A percentile compares a stretch with the other conserved stretches of the same genome.
Evolutionary conservation across 2,113 vertebrate genomes (phyloP).

Genomic region (Erythrocercus mccallii): DNA sequence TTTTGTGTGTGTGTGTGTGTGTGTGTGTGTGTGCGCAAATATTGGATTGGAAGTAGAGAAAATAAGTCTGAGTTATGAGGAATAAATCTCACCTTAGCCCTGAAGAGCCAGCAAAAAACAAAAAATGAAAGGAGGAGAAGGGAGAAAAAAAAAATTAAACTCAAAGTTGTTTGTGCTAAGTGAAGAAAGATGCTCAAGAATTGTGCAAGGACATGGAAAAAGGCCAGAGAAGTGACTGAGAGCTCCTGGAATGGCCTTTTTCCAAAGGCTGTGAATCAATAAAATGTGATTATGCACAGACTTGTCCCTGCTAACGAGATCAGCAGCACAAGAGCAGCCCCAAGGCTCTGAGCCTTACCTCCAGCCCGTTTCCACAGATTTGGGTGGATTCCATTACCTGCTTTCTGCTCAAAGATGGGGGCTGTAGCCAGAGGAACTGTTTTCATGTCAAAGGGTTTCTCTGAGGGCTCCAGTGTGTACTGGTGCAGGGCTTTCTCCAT

Average conservation of each 20-base stretch:
- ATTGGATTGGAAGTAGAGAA: background rate
- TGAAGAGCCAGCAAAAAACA: rapidly evolving
- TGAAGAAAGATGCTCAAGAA: background rate
- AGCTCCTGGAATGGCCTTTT: background rate
- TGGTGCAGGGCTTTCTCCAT: slow-evolving; percentile 96
- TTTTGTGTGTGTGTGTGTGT: no score
- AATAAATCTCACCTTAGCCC: background rate
- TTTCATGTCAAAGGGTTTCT: slow-evolving; percentile 95
- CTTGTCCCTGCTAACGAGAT: background rate
- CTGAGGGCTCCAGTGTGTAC: slow-evolving; percentile 91
- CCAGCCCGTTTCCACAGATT: rapidly evolving
- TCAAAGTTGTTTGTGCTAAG: background rate
- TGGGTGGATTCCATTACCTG: slow-evolving; percentile 68
- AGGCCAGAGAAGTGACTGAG: background rate
- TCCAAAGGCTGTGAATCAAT: background rate
- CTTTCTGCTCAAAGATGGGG: slow-evolving; percentile 87
- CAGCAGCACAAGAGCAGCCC: rapidly evolving
- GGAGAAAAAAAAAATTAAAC: rapidly evolving
- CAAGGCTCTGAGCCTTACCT: background rate
- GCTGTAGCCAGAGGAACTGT: slow-evolving; percentile 87
- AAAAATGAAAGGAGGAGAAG: background rate
- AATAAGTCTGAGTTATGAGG: background rate
- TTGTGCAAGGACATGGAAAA: background rate
- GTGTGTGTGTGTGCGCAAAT: background rate
- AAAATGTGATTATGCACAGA: background rate